A percentile compares a stretch with the other conserved stretches of the same genome.
phyloP scores from a whole-genome alignment of 2,888 invertebrate genomes.

The Eristalis tenax region DNA sequence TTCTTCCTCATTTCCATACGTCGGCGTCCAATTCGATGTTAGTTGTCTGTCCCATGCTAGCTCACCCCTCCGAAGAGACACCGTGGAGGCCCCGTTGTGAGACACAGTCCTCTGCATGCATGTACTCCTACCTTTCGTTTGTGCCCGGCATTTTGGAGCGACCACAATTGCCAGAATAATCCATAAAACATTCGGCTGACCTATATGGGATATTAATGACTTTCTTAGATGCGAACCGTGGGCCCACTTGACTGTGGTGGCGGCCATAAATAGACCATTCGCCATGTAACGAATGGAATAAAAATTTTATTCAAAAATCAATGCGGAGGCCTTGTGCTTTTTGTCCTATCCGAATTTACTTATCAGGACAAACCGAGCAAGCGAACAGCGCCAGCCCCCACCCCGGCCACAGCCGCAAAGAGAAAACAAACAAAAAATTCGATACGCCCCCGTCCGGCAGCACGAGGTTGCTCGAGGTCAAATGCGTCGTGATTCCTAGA shows the following conservation, averaged over 20 bases:
- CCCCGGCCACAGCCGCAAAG: neutral
- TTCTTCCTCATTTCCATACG: neutral
- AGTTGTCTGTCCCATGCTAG: neutral
- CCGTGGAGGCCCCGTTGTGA: neutral
- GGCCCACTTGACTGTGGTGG: neutral
- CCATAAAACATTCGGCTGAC: constrained; percentile 20
- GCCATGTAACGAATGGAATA: constrained; percentile 18
- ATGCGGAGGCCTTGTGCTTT: constrained; percentile 19
- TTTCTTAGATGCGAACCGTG: constrained; percentile 9
- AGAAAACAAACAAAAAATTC: neutral
- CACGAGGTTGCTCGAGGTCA: constrained; percentile 40
- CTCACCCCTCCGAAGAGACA: neutral
- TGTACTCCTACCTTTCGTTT: neutral
- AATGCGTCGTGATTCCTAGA: constrained; percentile 37
- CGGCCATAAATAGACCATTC: constrained; percentile 15
- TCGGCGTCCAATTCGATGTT: neutral
- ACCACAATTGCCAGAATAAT: constrained; percentile 12
- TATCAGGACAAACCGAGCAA: neutral
- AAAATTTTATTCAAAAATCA: constrained; percentile 45
- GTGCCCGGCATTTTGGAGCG: neutral
- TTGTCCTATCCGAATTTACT: neutral
- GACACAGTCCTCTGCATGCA: neutral
- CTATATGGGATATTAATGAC: constrained; percentile 38
- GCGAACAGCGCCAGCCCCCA: neutral
- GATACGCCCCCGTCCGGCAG: neutral